Percentiles rank a stretch among this genome's conserved stretches.
Evolutionary conservation across 2,888 invertebrate genomes (phyloP).

Genomic region (Hirtodrosophila duncani): DNA sequence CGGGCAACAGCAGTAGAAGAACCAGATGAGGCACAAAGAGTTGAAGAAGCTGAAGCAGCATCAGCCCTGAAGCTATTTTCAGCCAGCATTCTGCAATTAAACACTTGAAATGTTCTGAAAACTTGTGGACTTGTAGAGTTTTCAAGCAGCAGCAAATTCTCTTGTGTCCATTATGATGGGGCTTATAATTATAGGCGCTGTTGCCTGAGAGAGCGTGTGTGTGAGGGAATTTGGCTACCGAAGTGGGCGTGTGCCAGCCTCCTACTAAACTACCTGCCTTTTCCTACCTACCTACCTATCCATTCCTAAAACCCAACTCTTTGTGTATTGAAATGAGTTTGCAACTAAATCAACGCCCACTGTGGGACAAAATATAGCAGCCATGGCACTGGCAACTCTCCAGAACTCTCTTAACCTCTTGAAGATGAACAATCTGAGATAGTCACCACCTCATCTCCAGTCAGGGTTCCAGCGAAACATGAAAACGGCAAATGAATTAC

Average conservation of each 20-base stretch:
- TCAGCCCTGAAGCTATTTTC: slow-evolving; percentile 61
- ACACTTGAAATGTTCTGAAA: slow-evolving; percentile 53
- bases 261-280: too few relatives aligned
- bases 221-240: slow-evolving; percentile 35
- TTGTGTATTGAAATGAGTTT: slow-evolving; percentile 31
- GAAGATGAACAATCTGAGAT: slow-evolving; percentile 29
- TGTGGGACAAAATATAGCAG: slow-evolving; percentile 6
- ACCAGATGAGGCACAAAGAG: slow-evolving; percentile 2
- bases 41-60: not conserved
- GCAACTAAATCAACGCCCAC: slow-evolving; percentile 41
- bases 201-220: slow-evolving; percentile 1
- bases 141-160: too few relatives aligned
- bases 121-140: not conserved
- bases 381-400: not conserved
- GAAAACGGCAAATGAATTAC: slow-evolving; percentile 53
- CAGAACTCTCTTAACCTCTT: slow-evolving; percentile 20
- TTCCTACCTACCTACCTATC: too few relatives aligned
- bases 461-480: slow-evolving; percentile 46
- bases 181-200: slow-evolving; percentile 68
- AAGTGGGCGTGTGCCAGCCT: slow-evolving; percentile 39
- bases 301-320: too few relatives aligned
- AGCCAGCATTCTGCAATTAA: slow-evolving; percentile 64
- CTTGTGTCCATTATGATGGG: slow-evolving; percentile 69
- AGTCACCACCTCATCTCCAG: slow-evolving; percentile 18
- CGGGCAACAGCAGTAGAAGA: slow-evolving; percentile 30